Base-by-base conservation (phyloP, 2,888 invertebrate species). In the Diploptera punctata region DNA sequence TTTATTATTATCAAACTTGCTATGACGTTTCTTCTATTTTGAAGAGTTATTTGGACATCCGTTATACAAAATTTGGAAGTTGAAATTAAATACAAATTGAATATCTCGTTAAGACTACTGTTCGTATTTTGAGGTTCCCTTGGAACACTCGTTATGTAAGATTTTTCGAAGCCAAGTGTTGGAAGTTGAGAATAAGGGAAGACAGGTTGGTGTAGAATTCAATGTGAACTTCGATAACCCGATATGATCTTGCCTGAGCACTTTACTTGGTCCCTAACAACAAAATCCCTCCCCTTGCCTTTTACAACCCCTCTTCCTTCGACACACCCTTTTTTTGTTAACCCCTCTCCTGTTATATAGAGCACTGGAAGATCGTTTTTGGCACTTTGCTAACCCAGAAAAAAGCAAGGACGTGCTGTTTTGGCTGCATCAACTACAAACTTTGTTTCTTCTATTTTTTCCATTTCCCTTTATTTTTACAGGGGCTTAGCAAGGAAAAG, bases 351-450 rank as follows among this genome's bases (percentile, higher is more conserved):
- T n/a, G 47, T 47, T 52, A 57, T 57, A 57, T 29, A 29, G 57
- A 57, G 29, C 29, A 57, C 26, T n/a, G 29, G 57, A 57, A 57
- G 26, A 29, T 44, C 47, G 65, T 43, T 65, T 44, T 65, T 47
- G 65, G 65, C 65, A 65, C 65, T 65, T 65, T 44, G 47, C 26
- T 65, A 65, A 24, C 43, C 65, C n/a, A 65, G 44, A 26, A 33
- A 44, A 65, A 47, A 62, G 43, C 9, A n/a, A 18, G 62, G 43
- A 62, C 62, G 44, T 65, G 65, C 26, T 65, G 65, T 65, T 65
- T 65, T 44, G 16, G 44, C 10, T 61, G 19, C 29, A 26, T 33
- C 38, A 38, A 33, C 10, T 2, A 57, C 18, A 18, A 65, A 60
- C 21, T 60, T 60, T 60, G 60, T 60, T 60, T 16, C n/a, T 60